Evolutionary conservation across 2,888 invertebrate species (phyloP).

Genomic region (Cryptocephalus moraei): DNA sequence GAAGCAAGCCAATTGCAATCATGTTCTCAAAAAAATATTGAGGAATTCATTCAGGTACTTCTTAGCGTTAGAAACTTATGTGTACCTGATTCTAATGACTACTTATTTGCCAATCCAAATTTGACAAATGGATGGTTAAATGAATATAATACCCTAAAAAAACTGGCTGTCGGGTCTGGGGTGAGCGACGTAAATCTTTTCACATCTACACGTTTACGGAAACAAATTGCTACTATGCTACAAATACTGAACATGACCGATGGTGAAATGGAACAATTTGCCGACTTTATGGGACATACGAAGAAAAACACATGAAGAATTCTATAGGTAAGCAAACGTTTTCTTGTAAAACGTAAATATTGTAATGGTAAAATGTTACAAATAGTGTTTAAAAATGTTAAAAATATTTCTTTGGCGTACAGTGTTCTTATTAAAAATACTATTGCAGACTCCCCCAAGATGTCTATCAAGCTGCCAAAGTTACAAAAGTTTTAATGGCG

Average conservation of each 20-base stretch:
- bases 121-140: slow-evolving; percentile 11
- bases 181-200: slow-evolving; percentile 11
- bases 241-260: slow-evolving; percentile 12
- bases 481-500: slow-evolving; percentile 5
- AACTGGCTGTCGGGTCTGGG: slow-evolving; percentile 13
- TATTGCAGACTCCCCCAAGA: slow-evolving; percentile 8
- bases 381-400: too few relatives aligned
- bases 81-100: slow-evolving; percentile 14
- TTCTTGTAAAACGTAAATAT: not conserved
- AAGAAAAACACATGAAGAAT: slow-evolving; percentile 17
- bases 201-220: slow-evolving; percentile 17
- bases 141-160: slow-evolving; percentile 16
- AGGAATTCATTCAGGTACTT: slow-evolving; percentile 6
- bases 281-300: slow-evolving; percentile 21
- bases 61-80: slow-evolving; percentile 7
- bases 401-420: too few relatives aligned
- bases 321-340: slow-evolving; percentile 10
- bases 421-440: too few relatives aligned
- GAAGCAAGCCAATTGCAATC: slow-evolving; percentile 10
- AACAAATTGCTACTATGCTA: slow-evolving; percentile 17
- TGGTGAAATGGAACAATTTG: slow-evolving; percentile 19
- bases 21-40: slow-evolving; percentile 13
- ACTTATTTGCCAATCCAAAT: slow-evolving; percentile 15
- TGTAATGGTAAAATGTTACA: not conserved
- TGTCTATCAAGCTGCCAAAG: slow-evolving; percentile 7